A percentile compares a stretch with the other conserved stretches of the same genome.
phyloP scores from a whole-genome alignment of 2,113 vertebrate genomes.

The Pituophis catenifer region DNA sequence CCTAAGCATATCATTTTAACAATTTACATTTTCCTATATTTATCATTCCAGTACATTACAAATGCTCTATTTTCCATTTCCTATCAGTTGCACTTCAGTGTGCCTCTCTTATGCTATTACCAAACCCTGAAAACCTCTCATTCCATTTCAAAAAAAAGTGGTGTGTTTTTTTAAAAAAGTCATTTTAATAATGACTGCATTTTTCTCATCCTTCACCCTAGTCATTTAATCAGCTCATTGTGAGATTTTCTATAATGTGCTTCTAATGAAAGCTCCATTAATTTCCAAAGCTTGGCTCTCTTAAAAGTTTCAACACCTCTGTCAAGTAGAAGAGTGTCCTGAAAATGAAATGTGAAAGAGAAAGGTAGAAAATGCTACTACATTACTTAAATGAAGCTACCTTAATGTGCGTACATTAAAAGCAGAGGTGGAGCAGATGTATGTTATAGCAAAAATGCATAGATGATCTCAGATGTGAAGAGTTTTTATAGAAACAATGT shows the following conservation, averaged over 20 bases:
- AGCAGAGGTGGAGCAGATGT: not conserved
- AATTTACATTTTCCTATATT: not conserved
- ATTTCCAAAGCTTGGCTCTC: slow-evolving; percentile 28
- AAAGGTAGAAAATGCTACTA: slow-evolving; percentile 34
- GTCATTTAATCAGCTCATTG: not conserved
- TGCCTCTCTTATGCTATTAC: not conserved
- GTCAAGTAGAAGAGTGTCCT: slow-evolving; percentile 34
- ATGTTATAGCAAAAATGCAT: not conserved
- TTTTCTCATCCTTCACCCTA: slow-evolving; percentile 12
- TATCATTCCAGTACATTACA: not conserved
- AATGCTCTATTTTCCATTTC: slow-evolving; percentile 11
- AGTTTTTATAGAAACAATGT: not conserved
- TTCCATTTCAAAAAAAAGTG: no score
- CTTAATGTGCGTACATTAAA: slow-evolving; percentile 1
- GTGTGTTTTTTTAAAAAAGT: not conserved
- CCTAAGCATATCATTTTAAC: not conserved
- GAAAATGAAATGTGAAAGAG: slow-evolving; percentile 39
- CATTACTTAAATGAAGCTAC: slow-evolving; percentile 17
- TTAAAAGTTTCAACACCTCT: slow-evolving; percentile 25
- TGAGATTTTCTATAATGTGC: not conserved
- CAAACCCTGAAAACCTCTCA: not conserved
- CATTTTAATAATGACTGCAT: slow-evolving; percentile 16
- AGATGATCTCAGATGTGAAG: not conserved
- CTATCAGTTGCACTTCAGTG: not conserved
- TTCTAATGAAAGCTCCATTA: not conserved